Evolutionary conservation across 1,140 invertebrate species (phyloP), one percentile per base, ranked within the genome.

Genomic region (Drosophila ohnishii): DNA sequence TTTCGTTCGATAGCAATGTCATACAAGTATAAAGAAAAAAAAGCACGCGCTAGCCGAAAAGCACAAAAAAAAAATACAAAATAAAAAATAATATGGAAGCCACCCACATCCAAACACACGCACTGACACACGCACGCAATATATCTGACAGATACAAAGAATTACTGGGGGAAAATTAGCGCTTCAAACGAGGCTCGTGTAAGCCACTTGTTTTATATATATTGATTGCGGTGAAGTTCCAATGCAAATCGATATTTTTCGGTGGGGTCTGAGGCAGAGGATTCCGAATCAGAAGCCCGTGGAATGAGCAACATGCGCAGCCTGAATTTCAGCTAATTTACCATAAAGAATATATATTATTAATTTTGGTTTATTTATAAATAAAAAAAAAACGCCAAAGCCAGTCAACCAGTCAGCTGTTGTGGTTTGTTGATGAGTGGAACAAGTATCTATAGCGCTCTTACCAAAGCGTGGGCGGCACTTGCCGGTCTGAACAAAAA

Each of bases 21-120:
- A 85, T 85, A 86, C 82, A 86, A 85, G 81, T 85, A 85, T 86
- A 85, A 81, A 81, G 80, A 86, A 80, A 62, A 83, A 75, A 64
- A 84, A 80, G 67, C 82, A 81, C 82, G 82, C 82, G 75, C 82
- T 67, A 63, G 37, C 76, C 50, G 48, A 84, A 67, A 47, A 62
- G 50, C 53, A 16, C 19, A 30, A 50, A 50, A 64, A 51, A 63
- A 62, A 70, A 50, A 64, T 37, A 28, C 5, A 28, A 28, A 28
- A 28, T 28, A 28, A 28, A 60, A 62, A 70, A 71, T 37, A 57
- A 47, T 71, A n/a, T 71, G 30, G 48, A 61, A 48, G 51, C 67
- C 69, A 73, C 70, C 70, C 70, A 73, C 70, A 73, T 47, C 40
- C 48, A 35, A 48, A 22, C 32, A 73, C 59, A 75, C 72, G 72